Percentiles rank a stretch among this genome's conserved stretches.
phyloP scores from a whole-genome alignment of 2,888 invertebrate genomes.

The Platycheirus rosarum region DNA sequence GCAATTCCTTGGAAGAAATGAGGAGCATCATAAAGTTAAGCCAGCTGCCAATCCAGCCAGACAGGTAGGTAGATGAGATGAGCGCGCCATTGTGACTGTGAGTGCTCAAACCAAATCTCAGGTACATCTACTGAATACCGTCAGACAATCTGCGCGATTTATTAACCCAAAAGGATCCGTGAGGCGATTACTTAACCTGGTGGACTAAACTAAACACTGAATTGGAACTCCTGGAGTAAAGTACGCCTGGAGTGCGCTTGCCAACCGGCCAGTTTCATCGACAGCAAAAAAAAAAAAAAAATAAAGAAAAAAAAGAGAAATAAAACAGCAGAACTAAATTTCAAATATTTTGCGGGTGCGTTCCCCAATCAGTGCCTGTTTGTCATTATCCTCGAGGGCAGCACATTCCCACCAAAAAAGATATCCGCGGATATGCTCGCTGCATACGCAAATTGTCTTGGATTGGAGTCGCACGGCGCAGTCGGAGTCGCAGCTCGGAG shows the following conservation, averaged over 20 bases:
- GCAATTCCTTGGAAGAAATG: slow-evolving; percentile 23
- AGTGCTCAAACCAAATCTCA: slow-evolving; percentile 3
- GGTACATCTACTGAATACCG: background rate
- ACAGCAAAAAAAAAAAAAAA: slow-evolving; percentile 9
- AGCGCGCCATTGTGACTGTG: slow-evolving; percentile 50
- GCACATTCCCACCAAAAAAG: slow-evolving; percentile 40
- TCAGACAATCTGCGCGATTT: slow-evolving; percentile 9
- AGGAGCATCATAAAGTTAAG: slow-evolving; percentile 9
- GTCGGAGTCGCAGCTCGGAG: no score
- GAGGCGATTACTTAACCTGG: slow-evolving; percentile 31
- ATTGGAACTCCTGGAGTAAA: slow-evolving; percentile 46
- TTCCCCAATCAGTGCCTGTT: slow-evolving; percentile 53
- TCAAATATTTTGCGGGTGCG: slow-evolving; percentile 58
- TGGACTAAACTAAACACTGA: slow-evolving; percentile 24
- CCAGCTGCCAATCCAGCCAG: slow-evolving; percentile 39
- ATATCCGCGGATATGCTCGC: slow-evolving; percentile 27
- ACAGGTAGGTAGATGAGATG: slow-evolving; percentile 60
- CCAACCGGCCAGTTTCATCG: slow-evolving; percentile 42
- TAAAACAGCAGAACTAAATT: slow-evolving; percentile 13
- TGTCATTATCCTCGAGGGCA: slow-evolving; percentile 61
- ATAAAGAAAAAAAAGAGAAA: background rate
- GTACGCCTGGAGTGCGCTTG: slow-evolving; percentile 65
- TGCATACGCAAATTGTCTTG: slow-evolving; percentile 28
- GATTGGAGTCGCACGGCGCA: no score
- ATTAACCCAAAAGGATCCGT: slow-evolving; percentile 13